Evolutionary conservation across 2,797 vertebrate genomes (phyloP).

Genomic region (Glossophaga mutica): DNA sequence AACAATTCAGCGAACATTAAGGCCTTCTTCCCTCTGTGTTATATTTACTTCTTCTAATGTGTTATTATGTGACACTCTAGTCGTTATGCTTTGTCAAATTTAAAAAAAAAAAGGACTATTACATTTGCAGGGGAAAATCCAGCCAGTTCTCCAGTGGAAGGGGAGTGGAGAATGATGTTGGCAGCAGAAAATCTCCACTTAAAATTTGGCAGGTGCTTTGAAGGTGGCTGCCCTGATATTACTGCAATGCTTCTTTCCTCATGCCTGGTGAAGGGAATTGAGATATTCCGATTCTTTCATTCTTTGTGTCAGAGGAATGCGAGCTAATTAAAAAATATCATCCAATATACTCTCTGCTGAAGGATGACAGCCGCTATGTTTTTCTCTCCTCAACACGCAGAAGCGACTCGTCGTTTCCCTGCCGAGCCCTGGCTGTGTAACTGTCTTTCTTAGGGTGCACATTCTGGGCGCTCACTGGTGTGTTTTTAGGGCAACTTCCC

Average conservation of each 20-base stretch:
- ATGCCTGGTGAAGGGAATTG: constrained; percentile 29
- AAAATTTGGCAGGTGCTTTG: constrained; percentile 40
- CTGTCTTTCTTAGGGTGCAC: background rate
- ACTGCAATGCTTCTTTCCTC: background rate
- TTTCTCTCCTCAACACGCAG: constrained; percentile 29
- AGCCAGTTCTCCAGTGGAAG: constrained; percentile 18
- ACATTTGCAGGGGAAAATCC: constrained; percentile 40
- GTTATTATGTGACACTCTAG: constrained; percentile 12
- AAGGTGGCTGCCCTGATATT: constrained; percentile 42
- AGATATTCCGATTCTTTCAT: constrained; percentile 40
- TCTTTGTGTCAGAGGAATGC: constrained; percentile 55
- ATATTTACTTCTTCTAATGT: constrained; percentile 28
- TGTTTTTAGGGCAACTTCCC: constrained; percentile 16
- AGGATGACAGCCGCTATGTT: constrained; percentile 38
- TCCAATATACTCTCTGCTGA: constrained; percentile 31
- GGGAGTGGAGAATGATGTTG: constrained; percentile 49
- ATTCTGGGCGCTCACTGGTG: background rate
- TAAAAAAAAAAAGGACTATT: constrained; percentile 8
- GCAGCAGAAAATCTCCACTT: constrained; percentile 37
- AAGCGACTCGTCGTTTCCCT: background rate
- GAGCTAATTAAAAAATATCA: constrained; percentile 61
- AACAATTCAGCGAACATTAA: background rate
- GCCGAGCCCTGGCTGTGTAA: background rate
- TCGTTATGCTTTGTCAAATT: constrained; percentile 42
- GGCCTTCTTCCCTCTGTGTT: background rate